Conservation (phyloP, 2,113 vertebrate species). For the Opisthocomus hoazin region DNA sequence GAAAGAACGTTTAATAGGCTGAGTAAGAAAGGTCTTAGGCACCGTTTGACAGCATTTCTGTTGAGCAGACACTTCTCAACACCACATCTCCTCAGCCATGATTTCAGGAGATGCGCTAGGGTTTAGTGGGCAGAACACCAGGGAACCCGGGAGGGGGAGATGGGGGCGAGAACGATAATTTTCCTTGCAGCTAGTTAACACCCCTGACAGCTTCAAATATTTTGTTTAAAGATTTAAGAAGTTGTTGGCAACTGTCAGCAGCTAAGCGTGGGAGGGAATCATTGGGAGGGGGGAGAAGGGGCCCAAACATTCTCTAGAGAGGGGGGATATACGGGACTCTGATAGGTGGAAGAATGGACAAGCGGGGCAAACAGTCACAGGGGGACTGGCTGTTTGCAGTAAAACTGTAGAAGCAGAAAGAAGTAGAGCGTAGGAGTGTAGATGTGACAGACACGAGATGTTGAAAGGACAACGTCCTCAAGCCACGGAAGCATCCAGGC, state of each 20-base stretch:
- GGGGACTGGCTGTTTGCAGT: background rate
- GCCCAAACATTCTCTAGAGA: background rate
- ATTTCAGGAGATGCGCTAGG: background rate
- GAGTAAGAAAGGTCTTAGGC: background rate
- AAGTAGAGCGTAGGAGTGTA: background rate
- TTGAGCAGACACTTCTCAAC: background rate
- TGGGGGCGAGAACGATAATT: background rate
- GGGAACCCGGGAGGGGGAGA: background rate
- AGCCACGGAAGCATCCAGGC: background rate
- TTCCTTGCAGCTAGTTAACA: background rate
- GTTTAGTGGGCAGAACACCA: background rate
- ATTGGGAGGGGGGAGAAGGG: fast-evolving
- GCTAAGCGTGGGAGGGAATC: background rate
- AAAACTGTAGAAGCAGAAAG: background rate
- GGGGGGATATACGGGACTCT: background rate
- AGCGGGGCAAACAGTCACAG: background rate
- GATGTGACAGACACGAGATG: background rate
- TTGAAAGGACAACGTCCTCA: background rate
- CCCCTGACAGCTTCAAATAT: background rate
- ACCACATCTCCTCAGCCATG: background rate
- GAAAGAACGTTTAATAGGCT: background rate
- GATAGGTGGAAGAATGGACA: background rate
- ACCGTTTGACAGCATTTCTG: background rate
- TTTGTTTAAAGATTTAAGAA: background rate
- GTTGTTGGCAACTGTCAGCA: background rate